phyloP scores from a whole-genome alignment of 2,113 vertebrate species.

The Engystomops pustulosus region DNA sequence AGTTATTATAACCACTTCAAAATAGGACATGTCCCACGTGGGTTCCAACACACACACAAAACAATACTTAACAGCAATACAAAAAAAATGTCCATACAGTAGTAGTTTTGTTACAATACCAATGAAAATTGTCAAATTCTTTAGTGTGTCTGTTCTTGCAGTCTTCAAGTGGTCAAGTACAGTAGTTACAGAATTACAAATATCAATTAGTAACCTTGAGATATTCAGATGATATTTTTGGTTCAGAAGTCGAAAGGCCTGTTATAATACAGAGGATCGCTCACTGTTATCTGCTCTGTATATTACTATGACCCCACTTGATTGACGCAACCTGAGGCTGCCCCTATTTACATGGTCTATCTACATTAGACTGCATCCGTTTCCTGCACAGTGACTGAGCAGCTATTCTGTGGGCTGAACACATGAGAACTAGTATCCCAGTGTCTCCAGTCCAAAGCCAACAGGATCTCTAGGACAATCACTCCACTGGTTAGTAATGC shows the following conservation, averaged over 20 bases:
- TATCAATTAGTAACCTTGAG: slow-evolving; percentile 74
- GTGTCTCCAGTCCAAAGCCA: neutral
- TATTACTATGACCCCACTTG: slow-evolving; percentile 71
- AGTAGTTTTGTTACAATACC: slow-evolving; percentile 85
- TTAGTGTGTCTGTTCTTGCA: slow-evolving; percentile 75
- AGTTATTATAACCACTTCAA: slow-evolving; percentile 89
- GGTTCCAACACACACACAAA: slow-evolving; percentile 77
- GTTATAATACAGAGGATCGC: slow-evolving; percentile 72
- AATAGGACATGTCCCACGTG: slow-evolving; percentile 87
- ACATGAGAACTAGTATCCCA: neutral
- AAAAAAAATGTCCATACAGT: slow-evolving; percentile 81
- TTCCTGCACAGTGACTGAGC: slow-evolving; percentile 4
- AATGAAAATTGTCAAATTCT: slow-evolving; percentile 78
- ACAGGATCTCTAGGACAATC: slow-evolving; percentile 28
- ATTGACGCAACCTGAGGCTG: slow-evolving; percentile 71
- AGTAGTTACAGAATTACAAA: slow-evolving; percentile 75
- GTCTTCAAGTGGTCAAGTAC: slow-evolving; percentile 78
- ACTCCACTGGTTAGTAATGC: neutral
- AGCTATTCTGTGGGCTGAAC: slow-evolving; percentile 1
- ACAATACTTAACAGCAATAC: slow-evolving; percentile 88
- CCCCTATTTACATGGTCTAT: slow-evolving; percentile 79
- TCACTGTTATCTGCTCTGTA: slow-evolving; percentile 69
- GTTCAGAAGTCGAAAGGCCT: slow-evolving; percentile 80
- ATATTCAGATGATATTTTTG: slow-evolving; percentile 73
- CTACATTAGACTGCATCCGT: slow-evolving; percentile 71